Evolutionary conservation across 2,888 invertebrate species (phyloP).

Genomic region (Harpalus rubripes): DNA sequence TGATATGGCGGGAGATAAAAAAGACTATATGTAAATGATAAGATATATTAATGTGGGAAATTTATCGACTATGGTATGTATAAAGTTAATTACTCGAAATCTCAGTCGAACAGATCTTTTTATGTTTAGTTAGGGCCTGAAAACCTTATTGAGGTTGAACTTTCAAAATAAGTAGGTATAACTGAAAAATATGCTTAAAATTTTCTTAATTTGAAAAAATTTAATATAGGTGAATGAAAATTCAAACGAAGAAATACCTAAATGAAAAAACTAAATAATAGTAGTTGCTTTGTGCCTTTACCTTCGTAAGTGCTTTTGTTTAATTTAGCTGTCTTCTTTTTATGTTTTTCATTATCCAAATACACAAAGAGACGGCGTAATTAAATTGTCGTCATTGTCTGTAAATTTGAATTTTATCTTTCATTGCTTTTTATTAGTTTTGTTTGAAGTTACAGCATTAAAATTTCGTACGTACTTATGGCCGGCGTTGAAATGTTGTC

Average conservation of each 20-base stretch:
- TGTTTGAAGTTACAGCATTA: conserved; percentile 60
- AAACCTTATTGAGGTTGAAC: too few relatives aligned
- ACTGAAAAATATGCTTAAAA: too few relatives aligned
- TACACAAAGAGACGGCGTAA: conserved; percentile 56
- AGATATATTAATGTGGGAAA: too few relatives aligned
- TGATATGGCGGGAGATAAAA: too few relatives aligned
- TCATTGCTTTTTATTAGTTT: conserved; percentile 66
- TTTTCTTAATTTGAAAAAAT: too few relatives aligned
- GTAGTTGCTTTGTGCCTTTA: neutral
- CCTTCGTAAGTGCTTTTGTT: conserved; percentile 38
- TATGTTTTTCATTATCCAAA: conserved; percentile 56
- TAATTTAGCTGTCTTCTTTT: conserved; percentile 45
- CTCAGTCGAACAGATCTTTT: too few relatives aligned
- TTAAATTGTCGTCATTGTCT: conserved; percentile 66
- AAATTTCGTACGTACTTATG: conserved; percentile 60
- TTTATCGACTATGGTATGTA: too few relatives aligned
- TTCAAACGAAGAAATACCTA: neutral
- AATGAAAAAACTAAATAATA: conserved; percentile 35
- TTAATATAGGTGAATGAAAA: too few relatives aligned
- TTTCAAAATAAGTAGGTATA: too few relatives aligned
- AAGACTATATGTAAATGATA: too few relatives aligned
- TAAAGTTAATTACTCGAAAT: too few relatives aligned
- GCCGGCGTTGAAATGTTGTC: conserved; percentile 57
- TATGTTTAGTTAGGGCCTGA: too few relatives aligned
- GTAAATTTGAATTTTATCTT: conserved; percentile 65